Conservation (phyloP, 1,140 invertebrate genomes). For the Dreissena rostriformis region DNA sequence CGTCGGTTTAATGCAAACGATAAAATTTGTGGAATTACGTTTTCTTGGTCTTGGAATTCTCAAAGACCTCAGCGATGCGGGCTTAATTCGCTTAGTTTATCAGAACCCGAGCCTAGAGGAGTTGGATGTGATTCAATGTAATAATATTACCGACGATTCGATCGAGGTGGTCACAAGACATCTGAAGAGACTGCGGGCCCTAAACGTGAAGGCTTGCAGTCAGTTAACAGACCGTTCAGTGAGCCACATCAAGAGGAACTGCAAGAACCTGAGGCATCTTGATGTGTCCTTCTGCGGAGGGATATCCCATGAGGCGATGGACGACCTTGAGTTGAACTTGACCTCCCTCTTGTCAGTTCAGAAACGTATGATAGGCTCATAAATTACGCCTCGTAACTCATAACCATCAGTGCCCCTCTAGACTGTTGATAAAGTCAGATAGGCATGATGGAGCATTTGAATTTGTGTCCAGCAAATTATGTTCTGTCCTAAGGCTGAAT, state of each 20-base stretch:
- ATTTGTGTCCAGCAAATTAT: too few species aligned
- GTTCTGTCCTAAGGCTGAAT: too few species aligned
- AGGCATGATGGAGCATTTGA: too few species aligned
- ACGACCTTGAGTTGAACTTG: conserved; percentile 64
- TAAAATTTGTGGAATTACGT: conserved; percentile 85
- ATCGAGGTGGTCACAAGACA: conserved; percentile 84
- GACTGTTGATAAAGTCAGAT: too few species aligned
- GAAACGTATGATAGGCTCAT: conserved; percentile 61
- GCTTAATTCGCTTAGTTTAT: conserved; percentile 84
- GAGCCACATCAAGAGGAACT: conserved; percentile 84
- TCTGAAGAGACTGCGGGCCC: conserved; percentile 84
- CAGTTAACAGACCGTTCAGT: conserved; percentile 86
- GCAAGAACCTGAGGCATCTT: conserved; percentile 83
- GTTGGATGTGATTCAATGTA: conserved; percentile 85
- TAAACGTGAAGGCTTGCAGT: conserved; percentile 87
- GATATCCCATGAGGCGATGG: conserved; percentile 81
- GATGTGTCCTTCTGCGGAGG: conserved; percentile 85
- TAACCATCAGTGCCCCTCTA: too few species aligned
- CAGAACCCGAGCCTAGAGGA: conserved; percentile 87
- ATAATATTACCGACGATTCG: conserved; percentile 84
- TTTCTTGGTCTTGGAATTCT: conserved; percentile 86
- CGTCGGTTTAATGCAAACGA: conserved; percentile 86
- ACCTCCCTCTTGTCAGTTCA: conserved; percentile 62
- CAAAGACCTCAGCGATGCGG: conserved; percentile 86
- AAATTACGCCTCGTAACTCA: neutral